phyloP scores from a whole-genome alignment of 2,888 invertebrate species.

The Bugula neritina region DNA sequence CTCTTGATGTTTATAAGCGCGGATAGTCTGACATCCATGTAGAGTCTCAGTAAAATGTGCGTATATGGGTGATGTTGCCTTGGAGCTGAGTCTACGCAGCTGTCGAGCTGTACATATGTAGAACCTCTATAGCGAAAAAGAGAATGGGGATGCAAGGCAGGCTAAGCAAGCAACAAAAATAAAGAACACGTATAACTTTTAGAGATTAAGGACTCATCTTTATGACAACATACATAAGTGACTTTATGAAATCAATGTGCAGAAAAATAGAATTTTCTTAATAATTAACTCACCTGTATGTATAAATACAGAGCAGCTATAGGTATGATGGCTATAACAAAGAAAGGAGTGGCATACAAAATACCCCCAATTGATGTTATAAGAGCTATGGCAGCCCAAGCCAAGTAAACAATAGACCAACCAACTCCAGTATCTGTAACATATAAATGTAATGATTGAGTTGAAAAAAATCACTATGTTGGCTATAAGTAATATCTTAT shows the following conservation, averaged over 20 bases:
- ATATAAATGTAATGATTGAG: too few species aligned
- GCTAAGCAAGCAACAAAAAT: too few species aligned
- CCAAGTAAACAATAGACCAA: not conserved
- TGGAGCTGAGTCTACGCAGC: constrained; percentile 84
- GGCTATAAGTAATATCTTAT: too few species aligned
- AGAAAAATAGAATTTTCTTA: too few species aligned
- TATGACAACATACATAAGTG: too few species aligned
- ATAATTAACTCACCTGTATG: constrained; percentile 14
- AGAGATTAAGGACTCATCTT: too few species aligned
- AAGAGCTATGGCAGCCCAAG: not conserved
- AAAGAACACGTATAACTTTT: too few species aligned
- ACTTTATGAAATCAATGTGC: too few species aligned
- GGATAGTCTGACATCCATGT: constrained; percentile 66
- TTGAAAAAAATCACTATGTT: too few species aligned
- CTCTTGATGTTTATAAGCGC: constrained; percentile 74
- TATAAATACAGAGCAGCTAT: not conserved
- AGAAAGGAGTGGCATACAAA: not conserved
- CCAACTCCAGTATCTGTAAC: constrained; percentile 17
- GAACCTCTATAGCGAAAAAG: constrained; percentile 63
- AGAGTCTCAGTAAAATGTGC: constrained; percentile 94
- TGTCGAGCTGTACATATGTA: constrained; percentile 91
- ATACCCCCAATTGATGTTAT: not conserved
- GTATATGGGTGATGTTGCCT: constrained; percentile 90
- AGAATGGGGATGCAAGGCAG: too few species aligned
- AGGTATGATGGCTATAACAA: not conserved